Base-by-base conservation (phyloP, 2,888 invertebrate species). In the Drosophila cracens region DNA sequence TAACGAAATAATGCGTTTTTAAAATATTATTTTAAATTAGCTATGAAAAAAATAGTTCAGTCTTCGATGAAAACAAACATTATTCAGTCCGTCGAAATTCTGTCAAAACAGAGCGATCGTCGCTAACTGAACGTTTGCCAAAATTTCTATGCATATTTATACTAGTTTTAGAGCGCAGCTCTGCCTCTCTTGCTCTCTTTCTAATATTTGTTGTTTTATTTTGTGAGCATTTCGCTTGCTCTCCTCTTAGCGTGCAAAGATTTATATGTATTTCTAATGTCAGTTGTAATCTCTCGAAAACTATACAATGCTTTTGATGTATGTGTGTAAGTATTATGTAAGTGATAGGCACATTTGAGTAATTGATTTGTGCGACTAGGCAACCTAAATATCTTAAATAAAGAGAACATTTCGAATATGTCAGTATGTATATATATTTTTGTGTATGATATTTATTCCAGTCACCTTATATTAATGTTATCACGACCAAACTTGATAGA, bases 141-240 rank as follows among this genome's bases (percentile, higher is more conserved):
- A 40, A 16, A 11, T 16, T 34, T 18, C n/a, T 11, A 25, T 43
- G 51, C 66, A 40, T 79, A 61, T 77, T 74, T 77, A 77, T 77
- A 77, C 66, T 21, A 40, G 34, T 8, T 7, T n/a, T 5, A 40
- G 54, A 46, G 31, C 21, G n/a, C 21, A 61, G 31, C 18, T 31
- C 51, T 16, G 49, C 34, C 21, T 48, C 40, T 54, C 40, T 46
- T 16, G 8, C 48, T 31, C 49, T n/a, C 10, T n/a, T 29, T 61
- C 36, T 40, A 6, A 8, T 18, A 27, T 6, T n/a, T 33, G 51
- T 31, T 8, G 43, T 34, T 59, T 25, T 16, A 29, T 3, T 43
- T 11, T 33, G 38, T 16, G 16, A 70, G 38, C 49, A 51, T 29
- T 33, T 33, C 53, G 36, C 46, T 27, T 46, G 38, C n/a, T 34